Evolutionary conservation across 2,888 invertebrate genomes (phyloP).

Genomic region (Synergus umbraculus): DNA sequence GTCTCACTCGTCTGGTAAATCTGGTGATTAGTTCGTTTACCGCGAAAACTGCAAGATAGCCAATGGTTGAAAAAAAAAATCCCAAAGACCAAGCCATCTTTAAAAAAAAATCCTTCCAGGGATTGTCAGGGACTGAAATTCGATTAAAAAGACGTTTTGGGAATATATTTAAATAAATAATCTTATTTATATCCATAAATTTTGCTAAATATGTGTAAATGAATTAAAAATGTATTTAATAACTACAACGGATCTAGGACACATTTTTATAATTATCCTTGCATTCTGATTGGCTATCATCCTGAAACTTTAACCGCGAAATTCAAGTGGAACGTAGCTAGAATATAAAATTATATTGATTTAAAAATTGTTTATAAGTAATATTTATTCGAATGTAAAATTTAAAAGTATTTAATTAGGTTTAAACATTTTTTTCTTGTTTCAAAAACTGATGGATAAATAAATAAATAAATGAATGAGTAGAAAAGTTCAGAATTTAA

Average conservation of each 20-base stretch:
- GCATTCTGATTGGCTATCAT: not conserved
- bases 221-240: not conserved
- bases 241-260: not conserved
- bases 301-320: not conserved
- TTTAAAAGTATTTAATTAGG: not conserved
- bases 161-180: not conserved
- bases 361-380: not conserved
- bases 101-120: not conserved
- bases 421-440: not conserved
- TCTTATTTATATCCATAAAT: not conserved
- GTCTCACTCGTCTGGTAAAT: not conserved
- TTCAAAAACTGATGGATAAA: not conserved
- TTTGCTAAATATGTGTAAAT: not conserved
- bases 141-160: not conserved
- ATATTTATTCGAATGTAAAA: too few species aligned
- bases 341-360: not conserved
- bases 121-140: not conserved
- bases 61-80: conserved; percentile 8
- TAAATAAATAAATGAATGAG: not conserved
- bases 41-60: conserved; percentile 33
- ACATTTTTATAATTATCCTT: not conserved
- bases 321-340: not conserved
- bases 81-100: not conserved
- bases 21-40: not conserved
- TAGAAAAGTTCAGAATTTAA: too few species aligned